These are phyloP conservation scores for Podarcis raffonei DNA, from an alignment of 2,113 vertebrate species.

Conservation along the genomic window DNA sequence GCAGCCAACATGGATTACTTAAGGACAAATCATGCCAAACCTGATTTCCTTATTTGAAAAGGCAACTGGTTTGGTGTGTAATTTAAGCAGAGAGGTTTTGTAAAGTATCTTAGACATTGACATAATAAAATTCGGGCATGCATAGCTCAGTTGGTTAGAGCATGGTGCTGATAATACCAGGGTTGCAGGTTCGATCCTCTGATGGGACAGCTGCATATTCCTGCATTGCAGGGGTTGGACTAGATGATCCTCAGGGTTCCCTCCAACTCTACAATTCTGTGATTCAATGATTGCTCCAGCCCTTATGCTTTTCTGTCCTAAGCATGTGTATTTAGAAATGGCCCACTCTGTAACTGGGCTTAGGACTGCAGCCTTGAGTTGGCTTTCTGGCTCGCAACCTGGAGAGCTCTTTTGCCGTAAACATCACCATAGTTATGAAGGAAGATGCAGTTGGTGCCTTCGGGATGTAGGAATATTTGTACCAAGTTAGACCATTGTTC, in stretches of 20 bases:
- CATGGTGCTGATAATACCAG: too few species aligned
- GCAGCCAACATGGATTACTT: conserved; percentile 12
- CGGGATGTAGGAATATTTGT: not conserved
- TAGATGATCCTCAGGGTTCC: too few species aligned
- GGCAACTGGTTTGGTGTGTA: conserved; percentile 6
- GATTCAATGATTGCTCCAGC: not conserved
- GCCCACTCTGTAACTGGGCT: not conserved
- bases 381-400: not conserved
- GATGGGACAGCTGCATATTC: too few species aligned
- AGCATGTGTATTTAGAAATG: not conserved
- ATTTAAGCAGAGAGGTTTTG: not conserved
- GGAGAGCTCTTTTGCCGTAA: not conserved
- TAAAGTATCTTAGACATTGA: not conserved
- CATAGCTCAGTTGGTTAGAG: too few species aligned
- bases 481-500: too few species aligned
- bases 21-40: conserved; percentile 18
- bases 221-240: too few species aligned
- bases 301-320: not conserved
- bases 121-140: not conserved
- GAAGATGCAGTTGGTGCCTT: not conserved
- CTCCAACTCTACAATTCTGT: too few species aligned
- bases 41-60: conserved; percentile 14
- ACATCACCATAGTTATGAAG: not conserved
- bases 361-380: not conserved
- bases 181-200: too few species aligned